phyloP scores from a whole-genome alignment of 2,113 vertebrate species.

The Zosterops hypoxanthus region DNA sequence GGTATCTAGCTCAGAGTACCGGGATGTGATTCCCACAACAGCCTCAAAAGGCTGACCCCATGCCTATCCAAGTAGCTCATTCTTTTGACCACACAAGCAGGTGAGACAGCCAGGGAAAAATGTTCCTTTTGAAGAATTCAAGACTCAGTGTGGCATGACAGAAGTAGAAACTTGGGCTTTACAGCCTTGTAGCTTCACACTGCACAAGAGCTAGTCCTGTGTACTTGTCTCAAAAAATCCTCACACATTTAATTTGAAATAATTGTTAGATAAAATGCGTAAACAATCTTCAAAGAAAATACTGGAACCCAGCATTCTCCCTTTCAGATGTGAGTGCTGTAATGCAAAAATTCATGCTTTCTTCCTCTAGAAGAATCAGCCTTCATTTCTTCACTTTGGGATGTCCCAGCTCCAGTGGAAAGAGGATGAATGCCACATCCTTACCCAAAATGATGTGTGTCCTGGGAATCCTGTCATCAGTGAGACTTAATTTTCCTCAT shows the following conservation, averaged over 20 bases:
- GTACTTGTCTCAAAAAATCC: neutral
- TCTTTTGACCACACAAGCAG: neutral
- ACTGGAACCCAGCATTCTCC: neutral
- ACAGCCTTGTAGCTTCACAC: neutral
- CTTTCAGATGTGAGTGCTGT: neutral
- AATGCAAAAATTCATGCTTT: neutral
- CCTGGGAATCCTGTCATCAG: neutral
- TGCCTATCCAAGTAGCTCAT: neutral
- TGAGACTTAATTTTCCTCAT: neutral
- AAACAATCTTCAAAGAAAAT: neutral
- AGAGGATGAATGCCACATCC: rapidly evolving
- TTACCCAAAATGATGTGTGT: neutral
- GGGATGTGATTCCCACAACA: neutral
- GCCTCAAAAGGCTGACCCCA: neutral
- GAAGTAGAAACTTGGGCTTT: neutral
- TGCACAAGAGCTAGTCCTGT: neutral
- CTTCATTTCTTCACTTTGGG: neutral
- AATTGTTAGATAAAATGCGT: neutral
- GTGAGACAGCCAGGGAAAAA: neutral
- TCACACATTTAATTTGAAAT: neutral
- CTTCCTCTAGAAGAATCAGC: neutral
- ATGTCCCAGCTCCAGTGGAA: neutral
- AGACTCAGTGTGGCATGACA: neutral
- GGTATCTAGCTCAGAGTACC: neutral
- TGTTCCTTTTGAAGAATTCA: neutral